Base-by-base conservation (phyloP, 2,797 vertebrate genomes). In the Betta splendens region DNA sequence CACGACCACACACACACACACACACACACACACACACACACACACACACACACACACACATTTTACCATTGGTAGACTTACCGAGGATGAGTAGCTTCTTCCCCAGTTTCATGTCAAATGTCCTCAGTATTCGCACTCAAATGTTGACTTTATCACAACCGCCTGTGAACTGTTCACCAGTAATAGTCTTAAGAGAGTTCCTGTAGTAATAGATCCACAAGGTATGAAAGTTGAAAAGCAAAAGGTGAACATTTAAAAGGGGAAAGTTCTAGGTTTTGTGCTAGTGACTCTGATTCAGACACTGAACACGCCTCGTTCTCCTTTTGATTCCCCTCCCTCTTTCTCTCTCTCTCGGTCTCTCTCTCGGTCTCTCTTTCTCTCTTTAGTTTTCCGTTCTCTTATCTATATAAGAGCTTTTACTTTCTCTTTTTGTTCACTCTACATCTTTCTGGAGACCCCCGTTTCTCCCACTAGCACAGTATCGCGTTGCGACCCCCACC, bases 41-140 rank as follows among this genome's bases (percentile, higher is more conserved):
- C 25, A 46, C 32, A 64, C 26, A 42, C 36, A 37, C 5, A 39
- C n/a, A 42, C 2, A 35, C 52, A 49, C n/a, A 0, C 17, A 25
- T 15, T 28, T 32, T 51, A 7, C 56, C 49, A 59, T 40, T 72
- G 18, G 72, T 28, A 20, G 29, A 87, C 89, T 87, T 50, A 89
- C 89, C 80, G 9, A 88, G 32, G 31, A 75, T 33, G 46, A 89
- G 52, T 6, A 88, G 56, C 29, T 46, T 47, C 49, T 69, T 81
- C 22, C 39, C 46, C 11, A 45, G 15, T 36, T 48, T 65, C 87
- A 90, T 90, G 50, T 65, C 44, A 31, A 57, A 56, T 13, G 33
- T 12, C 36, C 33, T 36, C 9, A 12, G 10, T 60, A n/a, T 11
- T 26, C 5, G 33, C 55, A 50, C 23, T 49, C 52, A 35, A 48